Conservation (phyloP, 2,113 vertebrate genomes). For the Nansenia antarctica region DNA sequence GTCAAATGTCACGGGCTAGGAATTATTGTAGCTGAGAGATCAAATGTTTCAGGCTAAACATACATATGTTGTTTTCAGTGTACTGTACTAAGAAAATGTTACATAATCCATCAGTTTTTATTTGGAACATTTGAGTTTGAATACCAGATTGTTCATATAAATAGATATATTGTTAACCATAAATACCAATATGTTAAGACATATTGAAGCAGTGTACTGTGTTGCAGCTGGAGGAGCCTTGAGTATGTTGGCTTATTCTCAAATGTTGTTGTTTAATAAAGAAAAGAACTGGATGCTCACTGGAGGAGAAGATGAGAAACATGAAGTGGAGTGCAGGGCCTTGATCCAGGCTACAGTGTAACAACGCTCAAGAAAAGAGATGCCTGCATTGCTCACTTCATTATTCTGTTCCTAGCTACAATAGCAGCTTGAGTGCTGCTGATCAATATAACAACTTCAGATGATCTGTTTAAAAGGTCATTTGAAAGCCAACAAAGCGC, state of each 20-base stretch:
- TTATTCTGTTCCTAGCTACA: background rate
- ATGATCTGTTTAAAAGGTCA: slow-evolving; percentile 49
- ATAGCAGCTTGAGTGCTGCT: slow-evolving; percentile 45
- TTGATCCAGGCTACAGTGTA: slow-evolving; percentile 10
- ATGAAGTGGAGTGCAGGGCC: slow-evolving; percentile 11
- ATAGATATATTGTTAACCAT: too few species aligned
- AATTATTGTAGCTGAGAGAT: slow-evolving; percentile 33
- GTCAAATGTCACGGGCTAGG: slow-evolving; percentile 30
- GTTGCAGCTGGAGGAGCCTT: background rate
- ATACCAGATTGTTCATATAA: too few species aligned
- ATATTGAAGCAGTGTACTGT: background rate
- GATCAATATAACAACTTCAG: slow-evolving; percentile 50
- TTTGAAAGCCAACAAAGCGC: slow-evolving; percentile 35
- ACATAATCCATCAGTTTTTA: too few species aligned
- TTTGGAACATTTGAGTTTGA: too few species aligned
- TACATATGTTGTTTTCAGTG: too few species aligned
- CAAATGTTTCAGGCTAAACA: too few species aligned
- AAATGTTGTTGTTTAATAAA: too few species aligned
- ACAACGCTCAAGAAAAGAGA: background rate
- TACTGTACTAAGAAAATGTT: too few species aligned
- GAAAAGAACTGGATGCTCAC: background rate
- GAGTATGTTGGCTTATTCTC: background rate
- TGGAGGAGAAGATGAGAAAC: slow-evolving; percentile 3
- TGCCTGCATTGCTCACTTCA: background rate
- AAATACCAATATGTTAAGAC: too few species aligned